phyloP scores from a whole-genome alignment of 1,140 invertebrate genomes.

The Drosophila carrolli region DNA sequence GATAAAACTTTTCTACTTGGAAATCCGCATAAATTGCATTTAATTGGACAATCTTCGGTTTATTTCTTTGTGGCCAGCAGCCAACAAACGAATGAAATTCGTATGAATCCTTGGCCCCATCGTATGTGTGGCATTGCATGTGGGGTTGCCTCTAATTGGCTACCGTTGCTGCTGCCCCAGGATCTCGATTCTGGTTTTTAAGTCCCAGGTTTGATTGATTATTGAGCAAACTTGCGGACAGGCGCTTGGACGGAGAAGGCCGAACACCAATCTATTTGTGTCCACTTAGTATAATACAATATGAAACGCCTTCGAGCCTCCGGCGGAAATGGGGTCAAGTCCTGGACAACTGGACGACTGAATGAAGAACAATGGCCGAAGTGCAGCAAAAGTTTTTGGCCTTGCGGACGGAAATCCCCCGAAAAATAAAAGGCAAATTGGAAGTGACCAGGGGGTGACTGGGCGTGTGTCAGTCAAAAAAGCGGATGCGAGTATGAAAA shows the following conservation, averaged over 20 bases:
- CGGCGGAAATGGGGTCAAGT: conserved; percentile 44
- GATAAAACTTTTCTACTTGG: conserved; percentile 58
- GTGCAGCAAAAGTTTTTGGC: conserved; percentile 55
- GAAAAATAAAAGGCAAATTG: conserved; percentile 76
- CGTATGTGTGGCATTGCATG: conserved; percentile 59
- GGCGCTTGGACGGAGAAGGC: conserved; percentile 41
- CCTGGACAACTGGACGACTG: conserved; percentile 9
- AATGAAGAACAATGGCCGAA: conserved; percentile 6
- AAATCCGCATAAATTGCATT: conserved; percentile 80
- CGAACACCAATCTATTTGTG: conserved; percentile 76
- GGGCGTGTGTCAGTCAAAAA: conserved; percentile 56
- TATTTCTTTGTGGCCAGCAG: conserved; percentile 74
- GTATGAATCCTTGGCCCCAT: conserved; percentile 30
- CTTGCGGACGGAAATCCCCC: conserved; percentile 55
- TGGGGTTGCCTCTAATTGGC: conserved; percentile 63
- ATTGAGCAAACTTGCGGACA: conserved; percentile 81
- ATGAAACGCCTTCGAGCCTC: conserved; percentile 42
- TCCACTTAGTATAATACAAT: conserved; percentile 79
- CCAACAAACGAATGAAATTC: conserved; percentile 41
- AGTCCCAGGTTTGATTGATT: conserved; percentile 77
- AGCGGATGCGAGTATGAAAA: conserved; percentile 71
- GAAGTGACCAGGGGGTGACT: conserved; percentile 61
- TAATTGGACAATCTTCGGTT: conserved; percentile 79
- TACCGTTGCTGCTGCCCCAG: conserved; percentile 20
- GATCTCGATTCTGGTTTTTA: conserved; percentile 3